phyloP scores from a whole-genome alignment of 2,797 vertebrate genomes.

The Nyctalus aviator region DNA sequence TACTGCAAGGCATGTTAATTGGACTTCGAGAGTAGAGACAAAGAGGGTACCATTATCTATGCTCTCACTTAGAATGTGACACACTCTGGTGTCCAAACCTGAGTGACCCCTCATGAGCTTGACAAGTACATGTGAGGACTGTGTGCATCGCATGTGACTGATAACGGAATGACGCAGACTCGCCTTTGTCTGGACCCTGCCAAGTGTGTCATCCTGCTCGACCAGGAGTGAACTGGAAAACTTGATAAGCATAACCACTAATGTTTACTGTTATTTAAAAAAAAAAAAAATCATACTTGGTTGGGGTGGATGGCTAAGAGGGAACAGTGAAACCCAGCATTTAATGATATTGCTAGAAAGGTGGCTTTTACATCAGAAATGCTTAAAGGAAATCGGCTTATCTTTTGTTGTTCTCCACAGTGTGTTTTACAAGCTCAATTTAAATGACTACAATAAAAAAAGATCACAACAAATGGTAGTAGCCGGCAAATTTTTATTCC shows the following conservation, averaged over 20 bases:
- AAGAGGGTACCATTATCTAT: background rate
- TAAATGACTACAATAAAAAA: background rate
- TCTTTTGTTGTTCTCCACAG: background rate
- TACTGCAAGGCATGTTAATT: constrained; percentile 77
- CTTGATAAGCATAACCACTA: background rate
- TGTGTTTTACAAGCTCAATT: background rate
- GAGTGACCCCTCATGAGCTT: background rate
- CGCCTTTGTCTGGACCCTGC: background rate
- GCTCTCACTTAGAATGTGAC: background rate
- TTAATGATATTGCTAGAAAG: constrained; percentile 6
- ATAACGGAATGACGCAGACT: background rate
- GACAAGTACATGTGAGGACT: background rate
- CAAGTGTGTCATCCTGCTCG: background rate
- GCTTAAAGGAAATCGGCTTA: constrained; percentile 31
- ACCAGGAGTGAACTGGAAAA: background rate
- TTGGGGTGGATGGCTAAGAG: background rate
- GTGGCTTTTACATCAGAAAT: background rate
- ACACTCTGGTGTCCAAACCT: background rate
- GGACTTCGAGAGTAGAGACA: constrained; percentile 61
- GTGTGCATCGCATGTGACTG: background rate
- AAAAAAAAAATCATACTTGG: background rate
- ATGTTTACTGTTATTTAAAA: background rate
- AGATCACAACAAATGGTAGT: background rate
- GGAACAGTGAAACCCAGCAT: background rate
- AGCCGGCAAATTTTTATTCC: background rate